phyloP scores from a whole-genome alignment of 1,140 invertebrate species.

The Arctopsyche grandis region DNA sequence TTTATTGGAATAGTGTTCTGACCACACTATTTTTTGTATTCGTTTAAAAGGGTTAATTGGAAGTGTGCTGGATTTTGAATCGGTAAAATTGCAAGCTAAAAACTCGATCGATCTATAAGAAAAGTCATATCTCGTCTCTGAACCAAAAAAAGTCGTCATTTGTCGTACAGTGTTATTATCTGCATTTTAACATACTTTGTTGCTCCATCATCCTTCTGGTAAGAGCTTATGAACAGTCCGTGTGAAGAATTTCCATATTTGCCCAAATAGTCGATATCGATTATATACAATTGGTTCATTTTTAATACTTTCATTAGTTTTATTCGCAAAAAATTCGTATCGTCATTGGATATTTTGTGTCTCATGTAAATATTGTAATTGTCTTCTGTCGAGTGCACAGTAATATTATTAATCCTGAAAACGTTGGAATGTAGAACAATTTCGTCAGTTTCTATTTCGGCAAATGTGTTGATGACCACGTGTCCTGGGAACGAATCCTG shows the following conservation, averaged over 20 bases:
- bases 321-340: conserved; percentile 61
- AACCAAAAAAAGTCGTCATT: no score
- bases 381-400: background rate
- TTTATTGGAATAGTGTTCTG: no score
- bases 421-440: conserved; percentile 67
- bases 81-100: no score
- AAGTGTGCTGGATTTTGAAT: no score
- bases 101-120: no score
- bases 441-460: conserved; percentile 58
- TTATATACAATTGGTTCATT: background rate
- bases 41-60: no score
- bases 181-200: background rate
- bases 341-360: conserved; percentile 55
- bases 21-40: no score
- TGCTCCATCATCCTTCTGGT: background rate
- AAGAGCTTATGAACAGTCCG: conserved; percentile 13
- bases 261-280: background rate
- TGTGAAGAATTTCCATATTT: background rate
- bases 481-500: conserved; percentile 68
- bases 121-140: no score
- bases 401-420: conserved; percentile 54
- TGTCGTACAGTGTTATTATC: no score
- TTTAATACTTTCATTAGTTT: conserved; percentile 41
- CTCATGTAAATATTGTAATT: conserved; percentile 53
- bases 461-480: conserved; percentile 68